These are phyloP conservation scores for Chrysoperla carnea DNA, from an alignment of 1,140 invertebrate species.

Conservation along the genomic window DNA sequence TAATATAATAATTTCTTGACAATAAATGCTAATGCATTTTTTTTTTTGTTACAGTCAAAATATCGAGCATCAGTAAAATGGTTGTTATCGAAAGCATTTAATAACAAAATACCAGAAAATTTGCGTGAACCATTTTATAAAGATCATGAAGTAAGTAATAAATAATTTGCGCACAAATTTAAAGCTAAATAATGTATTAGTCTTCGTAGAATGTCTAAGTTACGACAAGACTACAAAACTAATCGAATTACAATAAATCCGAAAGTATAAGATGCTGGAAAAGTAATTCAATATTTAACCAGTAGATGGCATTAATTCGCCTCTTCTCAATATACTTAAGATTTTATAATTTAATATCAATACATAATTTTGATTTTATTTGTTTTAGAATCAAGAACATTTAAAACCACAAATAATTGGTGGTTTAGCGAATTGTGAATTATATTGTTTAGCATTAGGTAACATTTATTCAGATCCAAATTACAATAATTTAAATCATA, in stretches of 20 bases:
- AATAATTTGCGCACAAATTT: too few species aligned
- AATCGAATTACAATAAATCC: too few species aligned
- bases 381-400: conserved; percentile 71
- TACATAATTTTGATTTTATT: not conserved
- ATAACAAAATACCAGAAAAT: conserved; percentile 87
- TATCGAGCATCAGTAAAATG: conserved; percentile 93
- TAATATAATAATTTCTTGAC: too few species aligned
- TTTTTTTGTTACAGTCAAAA: conserved; percentile 69
- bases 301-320: too few species aligned
- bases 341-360: too few species aligned
- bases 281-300: too few species aligned
- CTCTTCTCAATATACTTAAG: too few species aligned
- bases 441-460: conserved; percentile 87
- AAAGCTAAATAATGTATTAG: too few species aligned
- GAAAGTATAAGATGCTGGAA: too few species aligned
- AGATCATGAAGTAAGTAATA: conserved; percentile 67
- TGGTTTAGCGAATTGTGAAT: conserved; percentile 80
- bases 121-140: conserved; percentile 86
- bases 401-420: conserved; percentile 87
- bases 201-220: too few species aligned
- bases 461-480: conserved; percentile 96
- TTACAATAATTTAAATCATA: conserved; percentile 88
- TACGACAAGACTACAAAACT: too few species aligned
- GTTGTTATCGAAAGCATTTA: conserved; percentile 92
- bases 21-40: too few species aligned